Conservation (phyloP, 2,797 vertebrate species). For the Tinamus major region DNA sequence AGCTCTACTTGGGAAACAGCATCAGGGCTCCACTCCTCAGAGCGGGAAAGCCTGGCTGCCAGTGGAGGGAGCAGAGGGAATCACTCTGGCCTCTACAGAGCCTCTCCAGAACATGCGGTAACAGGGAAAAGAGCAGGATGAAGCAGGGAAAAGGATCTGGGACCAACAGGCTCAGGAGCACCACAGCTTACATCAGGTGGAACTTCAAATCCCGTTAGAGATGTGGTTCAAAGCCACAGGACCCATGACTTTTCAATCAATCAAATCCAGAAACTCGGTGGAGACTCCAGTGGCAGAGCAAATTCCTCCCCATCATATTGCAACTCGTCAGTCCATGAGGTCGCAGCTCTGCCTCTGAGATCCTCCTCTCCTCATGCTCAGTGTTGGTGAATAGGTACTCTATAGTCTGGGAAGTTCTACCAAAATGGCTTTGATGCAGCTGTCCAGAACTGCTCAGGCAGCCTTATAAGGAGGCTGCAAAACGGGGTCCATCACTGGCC, state of each 20-base stretch:
- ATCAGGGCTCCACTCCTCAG: neutral
- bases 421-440: neutral
- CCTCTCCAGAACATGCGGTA: rapidly evolving
- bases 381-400: rapidly evolving
- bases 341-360: neutral
- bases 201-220: neutral
- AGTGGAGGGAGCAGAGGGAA: neutral
- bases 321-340: neutral
- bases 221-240: neutral
- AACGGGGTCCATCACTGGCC: neutral
- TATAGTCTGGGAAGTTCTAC: neutral
- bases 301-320: neutral
- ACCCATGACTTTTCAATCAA: neutral
- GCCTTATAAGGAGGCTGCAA: neutral
- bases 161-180: neutral
- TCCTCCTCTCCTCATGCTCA: neutral
- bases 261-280: neutral
- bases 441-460: neutral
- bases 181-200: neutral
- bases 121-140: neutral
- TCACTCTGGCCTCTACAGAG: neutral
- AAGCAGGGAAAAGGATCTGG: neutral
- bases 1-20: neutral
- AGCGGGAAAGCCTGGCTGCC: neutral
- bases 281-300: neutral